Percentiles rank a stretch among this genome's conserved stretches.
Conservation (phyloP, 1,140 invertebrate species). For the Episyrphus balteatus region DNA sequence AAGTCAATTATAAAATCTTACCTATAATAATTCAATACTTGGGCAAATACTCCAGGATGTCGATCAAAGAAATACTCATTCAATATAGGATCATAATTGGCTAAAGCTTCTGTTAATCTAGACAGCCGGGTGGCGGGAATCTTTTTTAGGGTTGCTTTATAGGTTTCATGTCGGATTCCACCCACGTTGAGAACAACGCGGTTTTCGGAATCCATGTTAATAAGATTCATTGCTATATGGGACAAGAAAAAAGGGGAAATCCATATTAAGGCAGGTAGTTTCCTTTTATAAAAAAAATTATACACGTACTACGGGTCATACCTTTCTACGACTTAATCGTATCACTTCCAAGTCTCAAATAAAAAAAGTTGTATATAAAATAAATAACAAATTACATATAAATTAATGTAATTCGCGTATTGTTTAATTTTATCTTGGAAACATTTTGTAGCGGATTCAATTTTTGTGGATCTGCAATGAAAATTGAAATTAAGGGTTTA, state of each 20-base stretch:
- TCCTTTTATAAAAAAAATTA: background rate
- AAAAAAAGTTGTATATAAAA: too few relatives aligned
- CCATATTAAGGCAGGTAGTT: background rate
- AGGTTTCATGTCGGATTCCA: constrained; percentile 94
- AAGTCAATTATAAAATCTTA: constrained; percentile 24
- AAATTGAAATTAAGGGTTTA: too few relatives aligned
- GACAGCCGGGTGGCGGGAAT: constrained; percentile 87
- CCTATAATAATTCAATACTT: constrained; percentile 84
- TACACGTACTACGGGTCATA: too few relatives aligned
- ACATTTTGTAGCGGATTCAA: too few relatives aligned
- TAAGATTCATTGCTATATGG: constrained; percentile 58
- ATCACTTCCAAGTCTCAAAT: too few relatives aligned
- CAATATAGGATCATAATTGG: constrained; percentile 90
- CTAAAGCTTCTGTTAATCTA: constrained; percentile 75
- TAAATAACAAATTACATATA: too few relatives aligned
- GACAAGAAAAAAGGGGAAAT: constrained; percentile 2
- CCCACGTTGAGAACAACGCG: constrained; percentile 97
- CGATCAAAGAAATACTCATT: constrained; percentile 99
- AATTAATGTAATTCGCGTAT: too few relatives aligned
- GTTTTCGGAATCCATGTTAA: constrained; percentile 89
- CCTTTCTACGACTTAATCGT: too few relatives aligned
- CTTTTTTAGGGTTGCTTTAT: constrained; percentile 86
- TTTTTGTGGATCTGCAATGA: too few relatives aligned
- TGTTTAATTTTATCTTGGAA: too few relatives aligned
- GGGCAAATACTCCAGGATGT: constrained; percentile 95